phyloP scores from a whole-genome alignment of 2,888 invertebrate species.

The Eucera pruinosa region DNA sequence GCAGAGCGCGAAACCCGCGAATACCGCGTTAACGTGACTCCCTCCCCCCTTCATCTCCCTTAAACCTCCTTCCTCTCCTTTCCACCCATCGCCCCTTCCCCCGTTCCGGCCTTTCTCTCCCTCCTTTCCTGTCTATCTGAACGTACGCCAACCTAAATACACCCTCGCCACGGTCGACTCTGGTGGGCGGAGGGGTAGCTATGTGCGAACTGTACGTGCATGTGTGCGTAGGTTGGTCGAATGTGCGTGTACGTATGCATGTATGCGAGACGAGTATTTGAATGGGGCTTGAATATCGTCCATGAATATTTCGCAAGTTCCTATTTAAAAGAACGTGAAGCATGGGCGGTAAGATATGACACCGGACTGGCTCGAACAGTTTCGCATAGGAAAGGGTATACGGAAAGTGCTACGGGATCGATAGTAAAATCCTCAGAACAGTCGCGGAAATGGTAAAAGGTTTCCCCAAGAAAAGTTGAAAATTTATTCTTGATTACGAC shows the following conservation, averaged over 20 bases:
- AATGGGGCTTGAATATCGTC: conserved; percentile 76
- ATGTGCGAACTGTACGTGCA: neutral
- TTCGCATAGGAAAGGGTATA: conserved; percentile 24
- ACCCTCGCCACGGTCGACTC: conserved; percentile 49
- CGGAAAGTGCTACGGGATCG: conserved; percentile 52
- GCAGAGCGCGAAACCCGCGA: conserved; percentile 75
- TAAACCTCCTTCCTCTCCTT: neutral
- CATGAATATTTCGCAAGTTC: conserved; percentile 80
- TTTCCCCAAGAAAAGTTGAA: neutral
- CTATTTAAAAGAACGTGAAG: conserved; percentile 73
- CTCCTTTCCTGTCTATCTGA: conserved; percentile 41
- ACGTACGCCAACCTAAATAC: conserved; percentile 69
- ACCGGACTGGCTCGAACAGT: conserved; percentile 53
- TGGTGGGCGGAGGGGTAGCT: conserved; percentile 29
- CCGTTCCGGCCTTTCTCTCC: conserved; percentile 9
- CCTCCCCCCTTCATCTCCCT: neutral
- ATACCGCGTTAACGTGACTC: conserved; percentile 68
- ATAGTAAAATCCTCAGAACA: conserved; percentile 48
- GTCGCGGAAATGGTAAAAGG: conserved; percentile 36
- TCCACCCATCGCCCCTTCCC: neutral
- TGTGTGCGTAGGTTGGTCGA: neutral
- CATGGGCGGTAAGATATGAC: conserved; percentile 69
- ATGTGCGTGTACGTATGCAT: conserved; percentile 13
- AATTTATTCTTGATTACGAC: conserved; percentile 21
- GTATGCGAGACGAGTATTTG: conserved; percentile 64